These are phyloP conservation scores for Epinephelus cyanopodus DNA, from an alignment of 2,113 vertebrate genomes.

Conservation along the genomic window DNA sequence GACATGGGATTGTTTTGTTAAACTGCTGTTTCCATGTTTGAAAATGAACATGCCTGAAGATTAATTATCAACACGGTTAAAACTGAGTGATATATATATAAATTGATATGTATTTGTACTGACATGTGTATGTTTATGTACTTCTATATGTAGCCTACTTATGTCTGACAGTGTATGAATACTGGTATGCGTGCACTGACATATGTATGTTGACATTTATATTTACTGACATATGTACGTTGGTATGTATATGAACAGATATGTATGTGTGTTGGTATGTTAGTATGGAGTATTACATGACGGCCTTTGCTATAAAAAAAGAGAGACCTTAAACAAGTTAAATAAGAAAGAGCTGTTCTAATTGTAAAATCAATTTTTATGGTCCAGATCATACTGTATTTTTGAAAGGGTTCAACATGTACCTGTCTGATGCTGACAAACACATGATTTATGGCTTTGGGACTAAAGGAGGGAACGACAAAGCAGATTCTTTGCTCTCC, in stretches of 20 bases:
- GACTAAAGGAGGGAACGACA: neutral
- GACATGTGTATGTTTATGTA: too few species aligned
- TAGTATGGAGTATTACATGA: neutral
- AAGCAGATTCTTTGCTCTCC: neutral
- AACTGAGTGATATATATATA: too few species aligned
- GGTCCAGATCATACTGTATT: neutral
- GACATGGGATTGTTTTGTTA: too few species aligned
- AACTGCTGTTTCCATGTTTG: too few species aligned
- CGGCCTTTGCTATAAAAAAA: neutral
- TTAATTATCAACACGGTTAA: too few species aligned
- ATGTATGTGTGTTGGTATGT: neutral
- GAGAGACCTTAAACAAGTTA: neutral
- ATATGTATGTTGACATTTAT: neutral
- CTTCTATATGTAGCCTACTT: too few species aligned
- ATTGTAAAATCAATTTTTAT: neutral
- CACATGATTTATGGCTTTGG: neutral
- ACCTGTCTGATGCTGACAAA: neutral
- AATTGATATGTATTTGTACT: too few species aligned
- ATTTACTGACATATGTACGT: neutral
- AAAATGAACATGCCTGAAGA: too few species aligned
- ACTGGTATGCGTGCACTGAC: neutral
- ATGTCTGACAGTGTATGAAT: too few species aligned
- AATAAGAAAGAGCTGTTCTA: neutral
- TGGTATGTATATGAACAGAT: neutral
- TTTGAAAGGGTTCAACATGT: neutral